Evolutionary conservation across 2,113 vertebrate genomes (phyloP), one percentile per base, ranked within the genome.

Genomic region (Lathamus discolor): DNA sequence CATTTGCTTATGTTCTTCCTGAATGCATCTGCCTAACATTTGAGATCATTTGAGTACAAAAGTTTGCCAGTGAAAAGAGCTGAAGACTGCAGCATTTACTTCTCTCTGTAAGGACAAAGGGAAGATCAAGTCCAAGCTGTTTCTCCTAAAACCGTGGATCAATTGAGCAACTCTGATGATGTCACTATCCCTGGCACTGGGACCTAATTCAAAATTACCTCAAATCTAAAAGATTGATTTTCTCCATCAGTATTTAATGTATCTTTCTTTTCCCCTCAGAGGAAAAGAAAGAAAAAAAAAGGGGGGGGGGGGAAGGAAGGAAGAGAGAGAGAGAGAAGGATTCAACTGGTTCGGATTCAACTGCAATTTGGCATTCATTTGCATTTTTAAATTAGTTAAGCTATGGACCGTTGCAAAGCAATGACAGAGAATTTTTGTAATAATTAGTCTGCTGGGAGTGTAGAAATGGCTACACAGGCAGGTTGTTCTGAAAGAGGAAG

Each of bases 381-480:
- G 97, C 97, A 97, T 98, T 98, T 98, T 97, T 95, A 98, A 98
- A 98, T 98, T 97, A 98, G 96, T 97, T 97, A 98, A 95, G 96
- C 97, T 81, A 43, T 93, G 97, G 97, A 98, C 97, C 94, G 18
- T 98, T 97, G 88, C 97, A 97, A 96, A 97, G 97, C 96, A 96
- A 97, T 96, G 97, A 97, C 97, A 97, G 95, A 96, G 97, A 96
- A 96, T 94, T 98, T 97, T 96, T 97, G 97, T 95, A 95, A 97
- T 98, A 97, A 97, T 98, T 97, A 97, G 96, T 78, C 93, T 96
- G 77, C 72, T 95, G 96, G 94, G 96, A 96, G 41, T 13, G 55
- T 67, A 91, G 85, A 79, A 92, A 94, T 63, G 75, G 61, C 37
- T 86, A 17, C 28, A 83, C 33, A 73, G 95, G 35, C 74, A 55